Conservation (phyloP, 2,888 invertebrate species). For the Ferrisia virgata region DNA sequence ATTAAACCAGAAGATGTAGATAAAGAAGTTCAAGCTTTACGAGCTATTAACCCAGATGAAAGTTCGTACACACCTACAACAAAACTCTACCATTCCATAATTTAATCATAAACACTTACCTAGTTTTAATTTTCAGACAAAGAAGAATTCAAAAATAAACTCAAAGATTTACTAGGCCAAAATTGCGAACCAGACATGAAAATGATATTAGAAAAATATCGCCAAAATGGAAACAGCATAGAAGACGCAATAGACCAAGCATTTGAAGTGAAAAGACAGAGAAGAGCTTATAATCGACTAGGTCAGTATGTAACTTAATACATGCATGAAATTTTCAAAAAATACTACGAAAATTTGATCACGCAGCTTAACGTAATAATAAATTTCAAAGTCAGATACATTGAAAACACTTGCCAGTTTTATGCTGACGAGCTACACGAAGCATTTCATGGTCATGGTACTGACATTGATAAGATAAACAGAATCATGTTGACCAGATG, state of each 20-base stretch:
- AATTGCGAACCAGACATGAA: background rate
- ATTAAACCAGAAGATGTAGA: background rate
- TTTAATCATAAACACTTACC: no score
- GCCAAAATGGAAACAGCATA: background rate
- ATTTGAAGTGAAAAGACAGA: background rate
- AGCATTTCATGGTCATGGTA: background rate
- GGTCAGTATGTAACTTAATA: no score
- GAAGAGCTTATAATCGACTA: background rate
- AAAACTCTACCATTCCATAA: no score
- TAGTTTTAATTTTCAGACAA: background rate
- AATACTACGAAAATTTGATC: no score
- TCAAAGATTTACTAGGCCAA: background rate
- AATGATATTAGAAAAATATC: background rate
- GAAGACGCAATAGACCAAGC: background rate
- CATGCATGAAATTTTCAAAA: no score
- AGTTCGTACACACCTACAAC: background rate
- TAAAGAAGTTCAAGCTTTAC: background rate
- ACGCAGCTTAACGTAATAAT: no score
- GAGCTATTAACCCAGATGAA: background rate
- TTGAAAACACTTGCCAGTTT: background rate
- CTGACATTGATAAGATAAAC: background rate
- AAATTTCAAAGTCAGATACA: background rate
- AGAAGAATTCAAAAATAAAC: background rate
- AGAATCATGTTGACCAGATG: background rate
- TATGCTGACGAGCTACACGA: background rate